Base-by-base conservation (phyloP, 1,140 invertebrate species). In the Ips nitidus region DNA sequence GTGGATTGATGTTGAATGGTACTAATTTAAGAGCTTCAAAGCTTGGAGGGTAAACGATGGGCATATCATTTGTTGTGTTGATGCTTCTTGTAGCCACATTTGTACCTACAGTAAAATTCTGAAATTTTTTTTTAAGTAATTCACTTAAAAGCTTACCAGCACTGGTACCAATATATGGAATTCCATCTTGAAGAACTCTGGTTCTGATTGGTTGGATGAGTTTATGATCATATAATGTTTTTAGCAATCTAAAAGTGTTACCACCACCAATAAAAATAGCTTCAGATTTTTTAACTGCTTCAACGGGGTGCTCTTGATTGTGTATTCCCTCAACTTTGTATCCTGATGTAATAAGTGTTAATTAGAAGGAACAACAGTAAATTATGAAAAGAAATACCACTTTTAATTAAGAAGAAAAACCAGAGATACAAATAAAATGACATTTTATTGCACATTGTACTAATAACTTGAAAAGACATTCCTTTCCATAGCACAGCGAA, bases 1-100 rank as follows among this genome's bases (percentile, higher is more conserved):
- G 92, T 43, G 92, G 90, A 81, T 94, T 94, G 52, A 94, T 93
- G 79, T 94, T 94, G 78, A 94, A 94, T 2, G 91, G 90, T 2
- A 94, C 86, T 8, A 94, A 82, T 36, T 82, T 83, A 50, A 94
- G 81, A 4, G 90, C 91, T 70, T 88, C 82, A 81, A 94, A 93
- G 64, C 81, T 84, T 38, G 89, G 89, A 69, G 91, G 91, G 80
- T 88, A 89, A 50, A 89, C 86, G 61, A 94, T 92, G 3, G 92
- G 92, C 92, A 93, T 94, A 80, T 93, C 92, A 85, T 93, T 94
- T 65, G 91, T 94, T 56, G 91, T 93, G 75, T 87, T 84, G 71
- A 94, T 94, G 74, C 86, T 90, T 64, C 82, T 80, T 22, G 91
- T 93, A 22, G 91, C 88, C 5, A 94, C 89, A 84, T 94, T 94